Percentiles rank a stretch among this genome's conserved stretches.
These are phyloP conservation scores for Aptenodytes forsteri DNA, from an alignment of 2,113 vertebrate species.

Conservation along the genomic window DNA sequence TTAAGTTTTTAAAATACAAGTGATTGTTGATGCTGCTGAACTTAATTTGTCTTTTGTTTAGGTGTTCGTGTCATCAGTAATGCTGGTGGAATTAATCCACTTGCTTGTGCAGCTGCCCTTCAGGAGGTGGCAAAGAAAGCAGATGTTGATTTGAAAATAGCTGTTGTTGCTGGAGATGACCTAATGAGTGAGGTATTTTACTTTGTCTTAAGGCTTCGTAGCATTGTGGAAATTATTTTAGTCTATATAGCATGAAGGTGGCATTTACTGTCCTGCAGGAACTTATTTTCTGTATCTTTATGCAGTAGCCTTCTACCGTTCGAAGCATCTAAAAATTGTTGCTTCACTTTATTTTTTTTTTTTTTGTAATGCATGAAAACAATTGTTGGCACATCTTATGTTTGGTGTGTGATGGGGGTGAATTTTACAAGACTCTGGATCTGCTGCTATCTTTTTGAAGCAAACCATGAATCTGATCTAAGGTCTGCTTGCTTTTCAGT, in stretches of 20 bases:
- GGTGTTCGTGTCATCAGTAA: conserved; percentile 87
- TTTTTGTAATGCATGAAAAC: background rate
- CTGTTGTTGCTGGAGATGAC: conserved; percentile 88
- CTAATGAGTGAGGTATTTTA: conserved; percentile 80
- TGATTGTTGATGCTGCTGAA: background rate
- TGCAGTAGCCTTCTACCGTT: background rate
- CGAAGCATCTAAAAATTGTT: background rate
- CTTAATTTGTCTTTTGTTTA: conserved; percentile 18
- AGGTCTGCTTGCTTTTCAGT: background rate
- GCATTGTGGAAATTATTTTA: background rate
- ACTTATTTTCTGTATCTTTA: background rate
- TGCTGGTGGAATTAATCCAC: conserved; percentile 84
- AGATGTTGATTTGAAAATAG: conserved; percentile 83
- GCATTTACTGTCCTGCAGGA: background rate
- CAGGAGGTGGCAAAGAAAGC: conserved; percentile 81
- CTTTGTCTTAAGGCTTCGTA: background rate
- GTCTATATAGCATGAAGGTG: background rate
- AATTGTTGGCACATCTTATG: background rate
- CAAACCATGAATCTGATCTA: background rate
- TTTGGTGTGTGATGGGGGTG: background rate
- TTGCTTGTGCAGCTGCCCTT: conserved; percentile 81
- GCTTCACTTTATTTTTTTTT: background rate
- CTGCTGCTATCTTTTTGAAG: background rate
- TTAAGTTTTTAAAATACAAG: background rate
- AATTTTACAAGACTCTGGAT: background rate